Evolutionary conservation across 2,113 vertebrate species (phyloP).

Genomic region (Erythrocercus mccallii): DNA sequence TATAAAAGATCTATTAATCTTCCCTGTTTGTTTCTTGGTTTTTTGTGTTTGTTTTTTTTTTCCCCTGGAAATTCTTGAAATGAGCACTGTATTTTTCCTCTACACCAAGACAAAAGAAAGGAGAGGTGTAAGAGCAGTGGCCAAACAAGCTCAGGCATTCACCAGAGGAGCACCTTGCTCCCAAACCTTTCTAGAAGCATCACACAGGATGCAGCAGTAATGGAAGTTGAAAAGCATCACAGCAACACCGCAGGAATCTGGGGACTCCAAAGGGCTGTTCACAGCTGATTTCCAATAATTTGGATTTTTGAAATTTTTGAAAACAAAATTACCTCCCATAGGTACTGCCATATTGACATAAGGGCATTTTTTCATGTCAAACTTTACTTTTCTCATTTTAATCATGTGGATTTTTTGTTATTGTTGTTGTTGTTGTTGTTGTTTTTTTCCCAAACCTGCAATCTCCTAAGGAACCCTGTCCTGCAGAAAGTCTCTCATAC

Average conservation of each 20-base stretch:
- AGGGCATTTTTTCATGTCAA: background rate
- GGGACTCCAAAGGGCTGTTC: background rate
- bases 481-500: background rate
- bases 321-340: background rate
- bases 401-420: no score
- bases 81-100: background rate
- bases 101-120: background rate
- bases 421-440: no score
- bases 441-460: background rate
- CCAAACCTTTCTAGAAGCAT: accelerated
- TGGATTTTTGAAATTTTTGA: background rate
- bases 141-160: background rate
- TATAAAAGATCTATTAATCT: background rate
- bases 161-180: background rate
- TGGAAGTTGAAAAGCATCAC: background rate
- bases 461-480: background rate
- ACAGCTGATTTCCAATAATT: background rate
- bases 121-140: accelerated
- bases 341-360: background rate
- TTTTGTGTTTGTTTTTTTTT: background rate
- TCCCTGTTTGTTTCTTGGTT: no score
- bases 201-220: background rate
- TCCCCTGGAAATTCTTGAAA: background rate
- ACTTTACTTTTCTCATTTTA: background rate
- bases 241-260: background rate